These are phyloP conservation scores for Thermophis baileyi DNA, from an alignment of 2,113 vertebrate genomes.

Conservation along the genomic window DNA sequence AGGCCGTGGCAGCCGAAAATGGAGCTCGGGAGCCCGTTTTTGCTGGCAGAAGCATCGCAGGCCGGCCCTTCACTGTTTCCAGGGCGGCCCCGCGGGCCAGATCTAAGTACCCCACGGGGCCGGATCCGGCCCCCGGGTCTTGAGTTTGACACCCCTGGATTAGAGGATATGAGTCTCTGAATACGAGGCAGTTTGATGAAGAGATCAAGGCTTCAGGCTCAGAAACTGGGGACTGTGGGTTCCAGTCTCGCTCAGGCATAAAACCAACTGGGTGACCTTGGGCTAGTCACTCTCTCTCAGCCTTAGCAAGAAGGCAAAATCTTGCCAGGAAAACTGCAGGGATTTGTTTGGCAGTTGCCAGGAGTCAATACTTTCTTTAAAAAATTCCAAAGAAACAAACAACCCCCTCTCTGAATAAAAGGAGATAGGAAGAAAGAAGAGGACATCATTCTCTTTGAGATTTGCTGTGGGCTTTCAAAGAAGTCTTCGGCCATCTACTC, in stretches of 20 bases:
- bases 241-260: neutral
- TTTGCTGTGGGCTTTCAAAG: neutral
- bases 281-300: neutral
- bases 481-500: neutral
- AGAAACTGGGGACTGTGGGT: neutral
- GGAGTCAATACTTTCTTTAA: neutral
- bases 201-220: neutral
- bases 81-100: no score
- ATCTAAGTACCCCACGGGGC: no score
- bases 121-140: no score
- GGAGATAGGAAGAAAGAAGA: neutral
- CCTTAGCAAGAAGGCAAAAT: neutral
- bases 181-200: neutral
- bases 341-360: neutral
- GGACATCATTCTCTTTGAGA: neutral
- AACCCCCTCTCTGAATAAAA: neutral
- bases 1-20: no score
- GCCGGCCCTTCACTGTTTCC: no score
- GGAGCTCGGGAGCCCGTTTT: no score
- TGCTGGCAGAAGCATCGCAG: no score
- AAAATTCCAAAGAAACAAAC: neutral
- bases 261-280: neutral
- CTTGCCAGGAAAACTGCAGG: neutral
- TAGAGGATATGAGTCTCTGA: neutral
- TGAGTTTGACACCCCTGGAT: no score